These are phyloP conservation scores for Novumbra hubbsi DNA, from an alignment of 2,797 vertebrate genomes.

Conservation along the genomic window DNA sequence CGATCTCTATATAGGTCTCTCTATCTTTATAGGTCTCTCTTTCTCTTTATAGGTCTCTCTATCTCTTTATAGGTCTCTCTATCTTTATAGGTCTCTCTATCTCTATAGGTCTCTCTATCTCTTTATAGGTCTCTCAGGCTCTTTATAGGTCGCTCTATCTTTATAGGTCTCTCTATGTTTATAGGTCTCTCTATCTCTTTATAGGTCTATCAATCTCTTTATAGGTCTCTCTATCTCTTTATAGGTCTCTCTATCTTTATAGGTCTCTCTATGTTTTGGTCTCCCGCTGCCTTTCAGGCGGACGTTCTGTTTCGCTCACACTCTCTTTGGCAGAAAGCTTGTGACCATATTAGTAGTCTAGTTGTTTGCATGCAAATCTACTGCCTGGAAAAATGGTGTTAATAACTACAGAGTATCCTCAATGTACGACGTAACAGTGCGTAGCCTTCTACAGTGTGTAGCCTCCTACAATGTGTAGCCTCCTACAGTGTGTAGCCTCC, in stretches of 20 bases:
- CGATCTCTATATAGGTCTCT: too few relatives aligned
- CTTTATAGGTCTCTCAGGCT: too few relatives aligned
- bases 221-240: too few relatives aligned
- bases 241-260: not conserved
- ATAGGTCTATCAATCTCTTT: fast-evolving
- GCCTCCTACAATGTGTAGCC: too few relatives aligned
- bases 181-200: too few relatives aligned
- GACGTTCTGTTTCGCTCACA: not conserved
- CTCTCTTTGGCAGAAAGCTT: not conserved
- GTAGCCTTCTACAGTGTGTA: too few relatives aligned
- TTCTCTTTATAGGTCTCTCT: fast-evolving
- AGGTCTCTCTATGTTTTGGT: not conserved
- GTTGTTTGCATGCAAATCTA: not conserved
- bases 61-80: not conserved
- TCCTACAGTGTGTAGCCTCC: not conserved
- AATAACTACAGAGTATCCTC: not conserved
- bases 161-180: too few relatives aligned
- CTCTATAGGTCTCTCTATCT: not conserved
- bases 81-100: not conserved
- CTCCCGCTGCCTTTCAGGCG: not conserved
- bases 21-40: too few relatives aligned
- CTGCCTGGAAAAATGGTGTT: not conserved
- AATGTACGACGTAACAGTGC: not conserved
- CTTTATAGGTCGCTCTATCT: too few relatives aligned
- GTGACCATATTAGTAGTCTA: not conserved